Evolutionary conservation across 2,888 invertebrate genomes (phyloP).

Genomic region (Thera britannica): DNA sequence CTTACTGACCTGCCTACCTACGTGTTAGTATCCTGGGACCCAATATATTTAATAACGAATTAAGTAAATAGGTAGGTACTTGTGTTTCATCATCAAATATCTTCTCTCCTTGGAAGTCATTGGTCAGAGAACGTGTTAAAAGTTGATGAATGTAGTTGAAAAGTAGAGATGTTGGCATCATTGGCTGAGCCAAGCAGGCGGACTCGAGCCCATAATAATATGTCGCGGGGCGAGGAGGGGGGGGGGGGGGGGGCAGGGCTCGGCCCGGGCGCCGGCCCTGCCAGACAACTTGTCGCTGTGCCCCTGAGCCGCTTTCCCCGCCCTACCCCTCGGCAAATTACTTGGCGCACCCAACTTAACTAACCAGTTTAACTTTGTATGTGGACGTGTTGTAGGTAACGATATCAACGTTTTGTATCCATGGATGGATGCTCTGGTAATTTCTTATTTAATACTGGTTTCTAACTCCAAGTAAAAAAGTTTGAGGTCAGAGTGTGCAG

Average conservation of each 20-base stretch:
- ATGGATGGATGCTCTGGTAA: conserved; percentile 14
- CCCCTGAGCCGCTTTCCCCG: conserved; percentile 54
- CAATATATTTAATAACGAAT: too few relatives aligned
- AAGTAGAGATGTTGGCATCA: conserved; percentile 17
- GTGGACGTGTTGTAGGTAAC: conserved; percentile 45
- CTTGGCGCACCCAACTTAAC: conserved; percentile 66
- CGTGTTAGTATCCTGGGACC: too few relatives aligned
- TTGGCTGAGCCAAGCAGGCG: conserved; percentile 20
- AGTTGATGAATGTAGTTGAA: conserved; percentile 1
- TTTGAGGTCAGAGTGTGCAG: neutral
- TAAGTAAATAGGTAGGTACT: too few relatives aligned
- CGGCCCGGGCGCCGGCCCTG: conserved; percentile 56
- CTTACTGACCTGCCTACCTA: too few relatives aligned
- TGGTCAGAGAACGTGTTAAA: neutral
- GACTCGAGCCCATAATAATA: conserved; percentile 64
- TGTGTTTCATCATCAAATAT: too few relatives aligned
- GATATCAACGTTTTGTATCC: conserved; percentile 45
- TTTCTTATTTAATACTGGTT: conserved; percentile 5
- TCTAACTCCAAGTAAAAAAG: neutral
- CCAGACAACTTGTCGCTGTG: conserved; percentile 83
- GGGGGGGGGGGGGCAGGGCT: conserved; percentile 41
- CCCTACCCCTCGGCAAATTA: conserved; percentile 56
- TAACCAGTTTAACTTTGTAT: conserved; percentile 58
- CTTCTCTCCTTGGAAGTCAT: too few relatives aligned
- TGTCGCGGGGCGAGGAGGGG: conserved; percentile 36